Base-by-base conservation (phyloP, 2,797 vertebrate genomes). In the Trichosurus vulpecula region DNA sequence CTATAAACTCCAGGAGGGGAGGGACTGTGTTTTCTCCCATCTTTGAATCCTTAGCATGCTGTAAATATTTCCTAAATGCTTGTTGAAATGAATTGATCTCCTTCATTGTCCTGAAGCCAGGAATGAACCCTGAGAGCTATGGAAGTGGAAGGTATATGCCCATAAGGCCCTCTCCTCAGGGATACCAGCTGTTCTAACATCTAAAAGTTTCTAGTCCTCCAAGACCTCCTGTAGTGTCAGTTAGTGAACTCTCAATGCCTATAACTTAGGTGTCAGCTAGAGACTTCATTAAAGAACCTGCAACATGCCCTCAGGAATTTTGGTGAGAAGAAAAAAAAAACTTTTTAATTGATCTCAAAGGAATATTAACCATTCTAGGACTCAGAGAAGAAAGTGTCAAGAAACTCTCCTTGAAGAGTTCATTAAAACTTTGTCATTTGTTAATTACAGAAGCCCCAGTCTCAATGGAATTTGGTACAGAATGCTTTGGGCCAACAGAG, bases 311-410 rank as follows among this genome's bases (percentile, higher is more conserved):
- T 58, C 92, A 61, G 92, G 92, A 90, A 87, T 91, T 92, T 95
- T 57, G 54, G 58, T n/a, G 57, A 94, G 96, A 54, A 92, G 30
- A 93, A 51, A 74, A 93, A 90, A 89, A 96, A 95, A 95, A 54
- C 92, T 96, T 98, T 97, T 96, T 96, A 98, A 98, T 97, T 97
- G 95, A 96, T 95, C 97, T 97, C 96, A 0, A 97, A 96, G 96
- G 98, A 94, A 93, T 52, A 96, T 58, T 97, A 97, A 96, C 61
- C 87, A 94, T 58, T 95, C 93, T 87, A 94, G 91, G 81, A 95
- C 94, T 92, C 94, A 31, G 93, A 96, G 19, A 97, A 94, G 30
- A 89, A 91, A 92, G 87, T 94, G 52, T 93, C 89, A 92, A 87
- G 91, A 90, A 66, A 56, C n/a, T 58, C 52, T 97, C 96, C 94